These are phyloP conservation scores for Poeciliopsis infans DNA, from an alignment of 2,797 vertebrate genomes.

Conservation along the genomic window DNA sequence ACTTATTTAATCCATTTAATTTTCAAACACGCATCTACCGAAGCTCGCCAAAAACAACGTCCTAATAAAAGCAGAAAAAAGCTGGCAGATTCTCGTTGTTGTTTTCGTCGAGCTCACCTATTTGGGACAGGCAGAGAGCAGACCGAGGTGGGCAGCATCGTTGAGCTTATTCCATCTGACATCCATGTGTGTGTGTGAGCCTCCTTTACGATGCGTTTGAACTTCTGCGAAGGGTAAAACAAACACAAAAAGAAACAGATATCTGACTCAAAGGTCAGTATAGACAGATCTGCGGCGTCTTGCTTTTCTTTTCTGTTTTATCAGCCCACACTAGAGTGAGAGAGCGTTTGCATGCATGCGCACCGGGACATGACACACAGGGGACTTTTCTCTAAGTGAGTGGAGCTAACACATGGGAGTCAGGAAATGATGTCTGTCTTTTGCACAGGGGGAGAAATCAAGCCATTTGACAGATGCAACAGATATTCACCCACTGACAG, in stretches of 20 bases:
- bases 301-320: not conserved
- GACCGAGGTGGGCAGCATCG: slow-evolving; percentile 70
- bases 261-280: not conserved
- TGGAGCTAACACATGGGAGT: slow-evolving; percentile 26
- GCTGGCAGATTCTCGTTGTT: not conserved
- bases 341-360: not conserved
- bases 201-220: slow-evolving; percentile 23
- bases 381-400: slow-evolving; percentile 60
- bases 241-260: not conserved
- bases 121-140: slow-evolving; percentile 45
- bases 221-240: slow-evolving; percentile 30
- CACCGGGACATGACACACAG: slow-evolving; percentile 38
- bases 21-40: not conserved
- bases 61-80: not conserved
- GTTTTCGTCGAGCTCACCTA: slow-evolving; percentile 55
- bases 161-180: slow-evolving; percentile 47
- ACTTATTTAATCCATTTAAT: no score
- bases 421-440: slow-evolving; percentile 18
- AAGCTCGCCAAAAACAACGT: not conserved
- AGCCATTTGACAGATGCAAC: not conserved
- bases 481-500: not conserved
- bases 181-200: slow-evolving; percentile 60
- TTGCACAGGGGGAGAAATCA: not conserved
- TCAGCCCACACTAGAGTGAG: slow-evolving; percentile 33
- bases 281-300: not conserved